Percentiles rank a stretch among this genome's conserved stretches.
These are phyloP conservation scores for Hydropsyche tenuis DNA, from an alignment of 1,140 invertebrate genomes.

Conservation along the genomic window DNA sequence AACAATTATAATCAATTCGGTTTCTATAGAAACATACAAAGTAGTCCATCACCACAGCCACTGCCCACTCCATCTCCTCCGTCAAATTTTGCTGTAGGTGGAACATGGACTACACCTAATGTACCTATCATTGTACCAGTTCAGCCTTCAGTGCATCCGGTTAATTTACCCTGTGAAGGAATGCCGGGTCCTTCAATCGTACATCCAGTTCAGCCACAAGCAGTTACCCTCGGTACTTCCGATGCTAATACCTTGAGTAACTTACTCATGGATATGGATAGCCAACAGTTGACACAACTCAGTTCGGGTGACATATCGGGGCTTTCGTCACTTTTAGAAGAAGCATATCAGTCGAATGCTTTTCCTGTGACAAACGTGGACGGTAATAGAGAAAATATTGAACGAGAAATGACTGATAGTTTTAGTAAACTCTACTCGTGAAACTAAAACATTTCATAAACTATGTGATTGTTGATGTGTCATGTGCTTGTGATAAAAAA, in stretches of 20 bases:
- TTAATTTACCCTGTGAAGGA: not conserved
- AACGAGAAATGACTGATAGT: slow-evolving; percentile 60
- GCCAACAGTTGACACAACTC: slow-evolving; percentile 58
- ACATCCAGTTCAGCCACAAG: not conserved
- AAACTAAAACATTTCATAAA: not conserved
- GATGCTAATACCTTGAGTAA: slow-evolving; percentile 6
- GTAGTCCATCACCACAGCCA: slow-evolving; percentile 47
- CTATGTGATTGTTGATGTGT: not conserved
- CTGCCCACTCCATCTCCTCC: slow-evolving; percentile 39
- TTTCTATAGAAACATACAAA: slow-evolving; percentile 42
- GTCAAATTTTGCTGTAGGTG: slow-evolving; percentile 28
- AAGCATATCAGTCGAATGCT: slow-evolving; percentile 46
- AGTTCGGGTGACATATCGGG: slow-evolving; percentile 54
- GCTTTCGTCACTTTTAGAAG: slow-evolving; percentile 45
- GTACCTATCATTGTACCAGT: not conserved
- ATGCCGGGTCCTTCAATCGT: not conserved
- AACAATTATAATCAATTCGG: slow-evolving; percentile 38
- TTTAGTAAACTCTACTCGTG: slow-evolving; percentile 58
- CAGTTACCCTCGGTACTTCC: not conserved
- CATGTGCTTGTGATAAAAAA: slow-evolving; percentile 7
- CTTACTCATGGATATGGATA: slow-evolving; percentile 58
- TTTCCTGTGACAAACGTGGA: slow-evolving; percentile 49
- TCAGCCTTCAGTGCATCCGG: not conserved
- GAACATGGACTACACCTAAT: slow-evolving; percentile 27
- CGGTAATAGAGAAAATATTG: slow-evolving; percentile 40